Percentiles rank a stretch among this genome's conserved stretches.
Evolutionary conservation across 2,888 invertebrate species (phyloP).

Genomic region (Trachelus stipa): DNA sequence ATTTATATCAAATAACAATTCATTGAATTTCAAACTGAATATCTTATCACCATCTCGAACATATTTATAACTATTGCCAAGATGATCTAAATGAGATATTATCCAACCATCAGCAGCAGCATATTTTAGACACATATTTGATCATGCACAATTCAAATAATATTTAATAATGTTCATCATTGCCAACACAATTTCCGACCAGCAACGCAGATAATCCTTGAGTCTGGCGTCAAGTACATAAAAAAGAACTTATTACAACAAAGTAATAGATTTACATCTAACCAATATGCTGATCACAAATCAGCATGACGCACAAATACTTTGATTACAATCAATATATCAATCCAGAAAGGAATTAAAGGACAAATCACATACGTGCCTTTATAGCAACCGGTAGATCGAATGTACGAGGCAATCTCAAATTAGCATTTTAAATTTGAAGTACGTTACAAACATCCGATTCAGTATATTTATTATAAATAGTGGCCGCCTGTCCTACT

Average conservation of each 20-base stretch:
- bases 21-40: slow-evolving; percentile 55
- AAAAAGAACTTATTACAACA: not conserved
- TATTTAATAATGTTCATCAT: not conserved
- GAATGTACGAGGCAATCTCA: not conserved
- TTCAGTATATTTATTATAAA: not conserved
- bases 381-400: not conserved
- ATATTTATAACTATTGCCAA: slow-evolving; percentile 65
- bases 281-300: not conserved
- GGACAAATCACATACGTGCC: not conserved
- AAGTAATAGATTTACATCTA: not conserved
- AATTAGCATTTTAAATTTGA: not conserved
- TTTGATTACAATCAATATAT: not conserved
- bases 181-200: not conserved
- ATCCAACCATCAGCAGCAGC: slow-evolving; percentile 65
- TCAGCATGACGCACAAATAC: not conserved
- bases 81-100: slow-evolving; percentile 68
- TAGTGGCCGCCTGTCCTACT: too few relatives aligned
- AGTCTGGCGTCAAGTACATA: not conserved
- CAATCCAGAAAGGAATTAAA: not conserved
- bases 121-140: slow-evolving; percentile 66
- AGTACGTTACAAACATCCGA: not conserved
- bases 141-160: not conserved
- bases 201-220: not conserved
- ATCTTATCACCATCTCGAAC: slow-evolving; percentile 46
- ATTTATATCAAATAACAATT: slow-evolving; percentile 67